Evolutionary conservation across 2,888 invertebrate species (phyloP).

Genomic region (Aproaerema taeniolella): DNA sequence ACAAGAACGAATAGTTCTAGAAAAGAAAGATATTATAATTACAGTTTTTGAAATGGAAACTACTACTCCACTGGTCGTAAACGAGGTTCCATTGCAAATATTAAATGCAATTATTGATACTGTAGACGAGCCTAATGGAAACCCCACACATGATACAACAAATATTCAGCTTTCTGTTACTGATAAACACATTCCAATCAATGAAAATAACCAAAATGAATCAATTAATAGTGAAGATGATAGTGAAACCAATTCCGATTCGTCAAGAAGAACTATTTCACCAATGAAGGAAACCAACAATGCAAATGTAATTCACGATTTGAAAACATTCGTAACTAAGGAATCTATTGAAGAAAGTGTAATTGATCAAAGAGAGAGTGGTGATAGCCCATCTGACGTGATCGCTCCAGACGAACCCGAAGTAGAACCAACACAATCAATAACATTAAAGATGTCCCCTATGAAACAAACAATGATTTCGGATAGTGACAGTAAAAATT

Average conservation of each 20-base stretch:
- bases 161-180: too few relatives aligned
- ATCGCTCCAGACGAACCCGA: too few relatives aligned
- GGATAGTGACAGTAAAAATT: slow-evolving; percentile 20
- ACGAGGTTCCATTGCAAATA: slow-evolving; percentile 32
- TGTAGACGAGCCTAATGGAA: slow-evolving; percentile 21
- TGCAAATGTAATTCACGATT: too few relatives aligned
- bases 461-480: slow-evolving; percentile 18
- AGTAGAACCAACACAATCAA: too few relatives aligned
- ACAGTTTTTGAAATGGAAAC: slow-evolving; percentile 28
- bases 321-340: not conserved
- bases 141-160: too few relatives aligned
- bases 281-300: slow-evolving; percentile 5
- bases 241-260: slow-evolving; percentile 9
- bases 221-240: slow-evolving; percentile 6
- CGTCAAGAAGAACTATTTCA: slow-evolving; percentile 11
- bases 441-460: slow-evolving; percentile 4
- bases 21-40: slow-evolving; percentile 33
- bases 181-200: slow-evolving; percentile 4
- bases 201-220: not conserved
- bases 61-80: slow-evolving; percentile 34
- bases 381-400: too few relatives aligned
- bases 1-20: slow-evolving; percentile 9
- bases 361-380: too few relatives aligned
- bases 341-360: too few relatives aligned
- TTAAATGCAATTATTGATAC: slow-evolving; percentile 40